phyloP scores from a whole-genome alignment of 2,113 vertebrate genomes.

The Melospiza georgiana region DNA sequence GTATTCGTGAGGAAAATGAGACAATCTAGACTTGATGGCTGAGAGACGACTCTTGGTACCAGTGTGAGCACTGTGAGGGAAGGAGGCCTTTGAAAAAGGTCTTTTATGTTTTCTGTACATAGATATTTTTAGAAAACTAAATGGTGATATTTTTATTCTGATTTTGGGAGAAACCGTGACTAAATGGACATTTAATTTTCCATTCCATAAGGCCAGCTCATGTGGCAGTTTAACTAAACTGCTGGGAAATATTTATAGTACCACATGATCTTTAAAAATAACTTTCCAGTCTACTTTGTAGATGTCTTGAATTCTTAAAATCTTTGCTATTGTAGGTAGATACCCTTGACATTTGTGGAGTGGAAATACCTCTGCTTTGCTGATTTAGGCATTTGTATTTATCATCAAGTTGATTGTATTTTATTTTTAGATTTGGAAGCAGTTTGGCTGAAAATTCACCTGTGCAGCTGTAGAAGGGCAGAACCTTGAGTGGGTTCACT shows the following conservation, averaged over 20 bases:
- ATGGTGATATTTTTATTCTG: conserved; percentile 30
- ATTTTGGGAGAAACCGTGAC: conserved; percentile 31
- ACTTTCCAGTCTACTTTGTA: not conserved
- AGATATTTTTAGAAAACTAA: conserved; percentile 47
- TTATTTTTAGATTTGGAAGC: not conserved
- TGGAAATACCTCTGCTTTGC: not conserved
- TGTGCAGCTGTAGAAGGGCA: not conserved
- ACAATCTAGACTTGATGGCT: not conserved
- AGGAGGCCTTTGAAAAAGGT: not conserved
- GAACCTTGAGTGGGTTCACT: not conserved
- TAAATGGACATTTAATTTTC: conserved; percentile 31
- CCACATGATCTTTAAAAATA: conserved; percentile 48
- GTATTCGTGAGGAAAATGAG: not conserved
- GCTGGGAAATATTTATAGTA: conserved; percentile 44
- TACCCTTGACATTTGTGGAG: not conserved
- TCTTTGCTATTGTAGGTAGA: not conserved
- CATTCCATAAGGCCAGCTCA: conserved; percentile 5
- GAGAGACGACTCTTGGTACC: not conserved
- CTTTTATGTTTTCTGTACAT: not conserved
- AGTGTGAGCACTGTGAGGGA: not conserved
- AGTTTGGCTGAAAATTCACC: not conserved
- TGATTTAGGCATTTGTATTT: not conserved
- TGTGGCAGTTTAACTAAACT: not conserved
- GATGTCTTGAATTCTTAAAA: conserved; percentile 1
- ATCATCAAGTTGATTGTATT: not conserved